Conservation (phyloP, 2,888 invertebrate species). For the Limnephilus auricula region DNA sequence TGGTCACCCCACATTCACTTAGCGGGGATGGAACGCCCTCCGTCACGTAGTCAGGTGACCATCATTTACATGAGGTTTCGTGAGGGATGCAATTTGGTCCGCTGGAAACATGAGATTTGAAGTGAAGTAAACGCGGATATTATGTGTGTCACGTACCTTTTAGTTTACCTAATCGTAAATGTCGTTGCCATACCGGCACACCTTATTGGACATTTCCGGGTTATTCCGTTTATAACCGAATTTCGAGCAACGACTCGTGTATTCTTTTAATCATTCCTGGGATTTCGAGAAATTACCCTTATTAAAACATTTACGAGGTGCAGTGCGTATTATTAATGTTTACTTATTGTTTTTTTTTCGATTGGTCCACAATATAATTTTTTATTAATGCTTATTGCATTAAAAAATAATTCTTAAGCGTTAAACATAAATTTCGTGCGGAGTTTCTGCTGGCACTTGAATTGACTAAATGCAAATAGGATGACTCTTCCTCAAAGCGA, state of each 20-base stretch:
- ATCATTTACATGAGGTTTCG: not conserved
- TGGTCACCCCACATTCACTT: slow-evolving; percentile 32
- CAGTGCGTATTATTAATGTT: not conserved
- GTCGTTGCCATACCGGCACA: not conserved
- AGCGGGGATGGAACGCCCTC: not conserved
- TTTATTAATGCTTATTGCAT: too few species aligned
- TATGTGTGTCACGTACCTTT: not conserved
- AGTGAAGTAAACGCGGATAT: not conserved
- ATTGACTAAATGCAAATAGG: not conserved
- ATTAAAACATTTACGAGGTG: not conserved
- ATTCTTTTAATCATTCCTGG: too few species aligned
- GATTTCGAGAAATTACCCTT: too few species aligned
- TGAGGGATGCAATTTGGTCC: slow-evolving; percentile 14
- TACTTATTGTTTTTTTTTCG: not conserved
- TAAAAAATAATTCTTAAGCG: too few species aligned
- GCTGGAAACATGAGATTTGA: not conserved
- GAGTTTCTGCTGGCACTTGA: not conserved
- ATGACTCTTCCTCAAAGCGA: not conserved
- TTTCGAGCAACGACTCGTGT: not conserved
- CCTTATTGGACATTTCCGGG: not conserved
- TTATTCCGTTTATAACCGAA: not conserved
- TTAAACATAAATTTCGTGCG: too few species aligned
- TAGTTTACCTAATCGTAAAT: not conserved
- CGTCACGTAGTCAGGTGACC: slow-evolving; percentile 24
- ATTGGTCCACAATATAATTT: too few species aligned